phyloP scores from a whole-genome alignment of 2,113 vertebrate genomes.

The Delphinus delphis region DNA sequence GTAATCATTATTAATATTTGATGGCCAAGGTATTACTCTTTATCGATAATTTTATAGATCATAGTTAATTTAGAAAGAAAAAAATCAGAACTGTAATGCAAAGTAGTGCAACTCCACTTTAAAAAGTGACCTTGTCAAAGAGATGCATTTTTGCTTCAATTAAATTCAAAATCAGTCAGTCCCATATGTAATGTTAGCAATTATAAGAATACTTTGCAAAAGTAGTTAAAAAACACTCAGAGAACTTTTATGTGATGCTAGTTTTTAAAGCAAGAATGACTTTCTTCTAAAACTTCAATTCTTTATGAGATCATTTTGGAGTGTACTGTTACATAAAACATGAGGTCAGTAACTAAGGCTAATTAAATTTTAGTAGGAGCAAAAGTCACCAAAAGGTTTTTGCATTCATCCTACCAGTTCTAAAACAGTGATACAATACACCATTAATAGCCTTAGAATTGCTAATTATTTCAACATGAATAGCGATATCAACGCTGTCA shows the following conservation, averaged over 20 bases:
- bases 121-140: slow-evolving; percentile 85
- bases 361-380: slow-evolving; percentile 88
- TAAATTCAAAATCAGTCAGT: slow-evolving; percentile 84
- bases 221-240: slow-evolving; percentile 79
- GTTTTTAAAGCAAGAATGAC: slow-evolving; percentile 76
- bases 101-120: slow-evolving; percentile 72
- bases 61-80: slow-evolving; percentile 81
- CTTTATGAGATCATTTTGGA: slow-evolving; percentile 84
- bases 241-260: slow-evolving; percentile 75
- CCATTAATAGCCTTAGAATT: slow-evolving; percentile 84
- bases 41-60: slow-evolving; percentile 82
- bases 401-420: slow-evolving; percentile 82
- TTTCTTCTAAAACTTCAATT: slow-evolving; percentile 81
- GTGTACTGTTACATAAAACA: slow-evolving; percentile 87
- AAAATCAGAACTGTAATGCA: slow-evolving; percentile 79
- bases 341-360: slow-evolving; percentile 85
- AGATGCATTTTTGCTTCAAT: slow-evolving; percentile 81
- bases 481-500: slow-evolving; percentile 79
- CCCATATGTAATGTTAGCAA: slow-evolving; percentile 84
- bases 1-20: slow-evolving; percentile 81
- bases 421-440: slow-evolving; percentile 83
- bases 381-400: slow-evolving; percentile 87
- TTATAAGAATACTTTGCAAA: slow-evolving; percentile 83
- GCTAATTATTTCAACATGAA: slow-evolving; percentile 87
- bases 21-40: slow-evolving; percentile 79